Percentiles rank a stretch among this genome's conserved stretches.
Evolutionary conservation across 2,113 vertebrate genomes (phyloP).

Genomic region (Psilopogon haemacephalus): DNA sequence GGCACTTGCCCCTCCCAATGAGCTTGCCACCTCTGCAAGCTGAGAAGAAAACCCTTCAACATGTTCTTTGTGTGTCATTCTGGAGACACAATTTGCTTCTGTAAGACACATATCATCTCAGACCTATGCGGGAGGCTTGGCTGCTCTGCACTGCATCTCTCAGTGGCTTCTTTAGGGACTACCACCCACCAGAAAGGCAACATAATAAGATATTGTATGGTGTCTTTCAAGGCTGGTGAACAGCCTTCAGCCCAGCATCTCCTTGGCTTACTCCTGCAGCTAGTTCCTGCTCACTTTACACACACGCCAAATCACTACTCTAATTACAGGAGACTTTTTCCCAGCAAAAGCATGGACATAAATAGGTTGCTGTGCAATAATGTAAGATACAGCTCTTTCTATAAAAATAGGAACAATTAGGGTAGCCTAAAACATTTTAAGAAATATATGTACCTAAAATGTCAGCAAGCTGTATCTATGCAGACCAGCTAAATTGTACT

Average conservation of each 20-base stretch:
- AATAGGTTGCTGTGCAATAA: neutral
- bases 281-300: neutral
- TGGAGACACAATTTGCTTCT: neutral
- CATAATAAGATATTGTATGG: neutral
- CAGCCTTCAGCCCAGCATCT: neutral
- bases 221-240: neutral
- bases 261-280: neutral
- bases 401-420: neutral
- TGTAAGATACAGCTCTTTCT: neutral
- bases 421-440: neutral
- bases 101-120: neutral
- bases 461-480: neutral
- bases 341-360: neutral
- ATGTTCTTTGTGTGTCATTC: neutral
- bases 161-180: neutral
- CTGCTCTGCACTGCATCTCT: neutral
- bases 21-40: neutral
- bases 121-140: neutral
- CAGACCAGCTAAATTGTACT: neutral
- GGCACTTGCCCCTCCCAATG: neutral
- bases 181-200: neutral
- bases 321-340: neutral
- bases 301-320: neutral
- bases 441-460: neutral
- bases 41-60: neutral